Conservation (phyloP, 2,888 invertebrate genomes). For the Epirrhoe tristata region DNA sequence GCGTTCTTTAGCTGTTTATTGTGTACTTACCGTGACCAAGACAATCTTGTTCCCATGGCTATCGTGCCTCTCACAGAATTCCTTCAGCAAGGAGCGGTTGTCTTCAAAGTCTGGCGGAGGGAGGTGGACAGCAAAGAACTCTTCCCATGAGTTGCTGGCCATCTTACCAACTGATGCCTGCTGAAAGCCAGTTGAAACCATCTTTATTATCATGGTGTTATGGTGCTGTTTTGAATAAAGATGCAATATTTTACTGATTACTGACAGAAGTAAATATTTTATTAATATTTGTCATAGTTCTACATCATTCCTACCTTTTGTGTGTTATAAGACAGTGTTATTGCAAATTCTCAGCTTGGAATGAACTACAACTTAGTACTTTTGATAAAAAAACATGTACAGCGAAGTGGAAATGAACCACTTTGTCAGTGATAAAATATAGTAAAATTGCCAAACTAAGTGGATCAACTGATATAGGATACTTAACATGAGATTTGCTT, state of each 20-base stretch:
- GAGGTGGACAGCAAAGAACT: slow-evolving; percentile 92
- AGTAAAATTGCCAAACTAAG: slow-evolving; percentile 35
- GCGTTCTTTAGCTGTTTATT: slow-evolving; percentile 63
- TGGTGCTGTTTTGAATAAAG: background rate
- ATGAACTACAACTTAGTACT: too few species aligned
- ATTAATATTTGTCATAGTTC: too few species aligned
- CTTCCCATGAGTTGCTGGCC: slow-evolving; percentile 89
- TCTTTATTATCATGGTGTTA: background rate
- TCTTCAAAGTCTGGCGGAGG: slow-evolving; percentile 92
- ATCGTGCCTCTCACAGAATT: slow-evolving; percentile 90
- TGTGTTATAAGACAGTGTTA: too few species aligned
- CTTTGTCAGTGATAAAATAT: slow-evolving; percentile 46
- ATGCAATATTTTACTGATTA: too few species aligned
- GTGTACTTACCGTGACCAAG: slow-evolving; percentile 89
- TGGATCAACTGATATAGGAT: slow-evolving; percentile 50
- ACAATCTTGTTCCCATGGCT: slow-evolving; percentile 89
- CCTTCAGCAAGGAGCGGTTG: slow-evolving; percentile 88
- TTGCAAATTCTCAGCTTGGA: too few species aligned
- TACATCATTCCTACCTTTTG: too few species aligned
- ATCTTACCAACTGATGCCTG: slow-evolving; percentile 39
- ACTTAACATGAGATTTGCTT: slow-evolving; percentile 39
- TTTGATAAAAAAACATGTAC: background rate
- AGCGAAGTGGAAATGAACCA: slow-evolving; percentile 5
- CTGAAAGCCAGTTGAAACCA: background rate
- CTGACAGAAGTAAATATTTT: too few species aligned